Base-by-base conservation (phyloP, 2,888 invertebrate genomes). In the Dorcus parallelipipedus region DNA sequence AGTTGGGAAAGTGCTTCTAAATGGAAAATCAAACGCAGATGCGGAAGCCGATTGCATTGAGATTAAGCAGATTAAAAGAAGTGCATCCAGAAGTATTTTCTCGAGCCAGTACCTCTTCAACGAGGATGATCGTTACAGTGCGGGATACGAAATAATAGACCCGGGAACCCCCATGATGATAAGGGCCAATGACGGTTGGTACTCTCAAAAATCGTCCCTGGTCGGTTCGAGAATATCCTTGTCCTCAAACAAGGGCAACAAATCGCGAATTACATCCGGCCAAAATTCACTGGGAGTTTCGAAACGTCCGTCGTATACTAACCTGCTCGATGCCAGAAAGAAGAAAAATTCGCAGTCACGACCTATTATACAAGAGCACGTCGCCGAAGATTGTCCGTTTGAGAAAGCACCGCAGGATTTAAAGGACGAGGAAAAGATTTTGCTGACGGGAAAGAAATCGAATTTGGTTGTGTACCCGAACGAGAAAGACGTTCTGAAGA, bases 161-260 rank as follows among this genome's bases (percentile, higher is more conserved):
- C 86, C 87, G 0, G 86, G 84, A 52, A 81, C 85, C 5, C 87
- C 88, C 0, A 89, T 88, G 87, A 81, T 89, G 81, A 71, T 84
- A 23, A 73, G 80, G 59, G 81, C 84, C 7, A 86, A 86, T 62
- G 86, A 86, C 66, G 86, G 85, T 2, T 86, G 84, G 76, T 86
- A 81, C 67, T 83, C 82, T 66, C 82, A 57, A 69, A 72, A 66
- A 63, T 64, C 68, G 61, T 73, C 74, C 0, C 62, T 71, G 45
- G 62, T 71, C 52, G 73, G 76, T 23, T 79, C 79, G 3, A 68
- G 71, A 60, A 40, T 69, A 33, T 79, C 79, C 0, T 61, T 79
- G 54, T 49, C 81, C 6, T 84, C 84, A 5, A 78, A 79, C 38
- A 72, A 80, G 5, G 79, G 78, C 60, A 52, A 60, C 23, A 69